Base-by-base conservation (phyloP, 2,113 vertebrate genomes). In the Periophthalmodon schlosseri region DNA sequence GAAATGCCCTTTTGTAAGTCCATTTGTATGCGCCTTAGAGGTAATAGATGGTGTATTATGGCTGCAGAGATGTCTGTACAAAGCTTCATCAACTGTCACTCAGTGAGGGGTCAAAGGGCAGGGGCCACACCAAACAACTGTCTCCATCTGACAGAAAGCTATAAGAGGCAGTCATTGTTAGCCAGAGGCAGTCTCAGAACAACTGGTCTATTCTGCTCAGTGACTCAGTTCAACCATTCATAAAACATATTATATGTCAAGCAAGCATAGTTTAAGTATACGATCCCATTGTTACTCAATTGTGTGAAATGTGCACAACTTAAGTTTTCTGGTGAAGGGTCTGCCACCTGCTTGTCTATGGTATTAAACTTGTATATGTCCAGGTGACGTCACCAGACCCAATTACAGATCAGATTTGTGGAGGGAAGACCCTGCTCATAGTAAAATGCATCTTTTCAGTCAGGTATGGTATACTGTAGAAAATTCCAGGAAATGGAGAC, bases 1-100 rank as follows among this genome's bases (percentile, higher is more conserved):
- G 44, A n/a, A 54, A 36, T 47, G n/a, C 57, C 9, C 68, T 66
- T 56, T 52, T 70, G 74, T 70, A 18, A 52, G 58, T 34, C 44
- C 18, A 76, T 68, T 54, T 67, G 20, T 67, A 33, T 73, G 65
- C 36, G 72, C 67, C 70, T 75, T 68, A 69, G 64, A 28, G 46
- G 15, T 68, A 78, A 63, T 52, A 33, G 65, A 79, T 76, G 58
- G 73, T 54, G 57, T 73, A 78, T 69, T 56, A 72, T 68, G 24
- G 79, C 12, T 60, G n/a, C 67, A 39, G 11, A 50, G n/a, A 52
- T 60, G 61, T 67, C 60, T 58, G 60, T 18, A 63, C 24, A 34
- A 28, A 63, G 63, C 34, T 65, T 13, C 63, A 65, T 65, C 16
- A 65, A n/a, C 34, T 65, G 63, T n/a, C 63, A 33, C 13, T 54